Evolutionary conservation across 2,113 vertebrate genomes (phyloP).

Genomic region (Thryonomys swinderianus): DNA sequence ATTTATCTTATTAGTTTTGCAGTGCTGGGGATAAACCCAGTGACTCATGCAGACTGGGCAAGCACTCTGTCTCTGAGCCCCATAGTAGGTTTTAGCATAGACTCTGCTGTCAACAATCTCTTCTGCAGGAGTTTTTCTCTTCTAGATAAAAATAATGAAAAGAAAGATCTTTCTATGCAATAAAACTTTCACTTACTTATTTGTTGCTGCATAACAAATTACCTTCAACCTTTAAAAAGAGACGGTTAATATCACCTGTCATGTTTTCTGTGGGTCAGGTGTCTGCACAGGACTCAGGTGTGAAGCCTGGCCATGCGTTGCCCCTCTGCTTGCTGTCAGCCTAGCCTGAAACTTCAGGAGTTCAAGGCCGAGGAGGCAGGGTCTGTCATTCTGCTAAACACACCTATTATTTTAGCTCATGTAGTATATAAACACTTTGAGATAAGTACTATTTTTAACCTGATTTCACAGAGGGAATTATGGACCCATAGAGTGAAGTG

Average conservation of each 20-base stretch:
- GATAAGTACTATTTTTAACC: not conserved
- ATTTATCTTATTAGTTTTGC: not conserved
- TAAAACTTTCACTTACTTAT: not conserved
- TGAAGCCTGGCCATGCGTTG: not conserved
- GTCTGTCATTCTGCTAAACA: no score
- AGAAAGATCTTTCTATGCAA: not conserved
- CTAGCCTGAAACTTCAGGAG: fast-evolving
- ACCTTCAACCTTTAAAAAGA: not conserved
- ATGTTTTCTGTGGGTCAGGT: not conserved
- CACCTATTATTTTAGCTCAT: not conserved
- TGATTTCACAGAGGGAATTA: not conserved
- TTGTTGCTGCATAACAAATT: not conserved
- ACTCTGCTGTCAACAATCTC: not conserved
- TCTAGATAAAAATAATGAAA: not conserved
- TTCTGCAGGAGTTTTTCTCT: not conserved
- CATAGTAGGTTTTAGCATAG: not conserved
- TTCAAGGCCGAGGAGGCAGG: not conserved
- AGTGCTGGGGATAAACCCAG: not conserved
- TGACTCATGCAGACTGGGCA: not conserved
- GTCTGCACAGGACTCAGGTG: not conserved
- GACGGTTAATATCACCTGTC: not conserved
- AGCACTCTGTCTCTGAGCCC: not conserved
- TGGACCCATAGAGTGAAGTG: not conserved
- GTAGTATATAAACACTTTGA: not conserved
- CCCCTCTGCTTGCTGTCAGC: no score